A percentile compares a stretch with the other conserved stretches of the same genome.
phyloP scores from a whole-genome alignment of 2,113 vertebrate species.

The cat (Felis catus) region DNA sequence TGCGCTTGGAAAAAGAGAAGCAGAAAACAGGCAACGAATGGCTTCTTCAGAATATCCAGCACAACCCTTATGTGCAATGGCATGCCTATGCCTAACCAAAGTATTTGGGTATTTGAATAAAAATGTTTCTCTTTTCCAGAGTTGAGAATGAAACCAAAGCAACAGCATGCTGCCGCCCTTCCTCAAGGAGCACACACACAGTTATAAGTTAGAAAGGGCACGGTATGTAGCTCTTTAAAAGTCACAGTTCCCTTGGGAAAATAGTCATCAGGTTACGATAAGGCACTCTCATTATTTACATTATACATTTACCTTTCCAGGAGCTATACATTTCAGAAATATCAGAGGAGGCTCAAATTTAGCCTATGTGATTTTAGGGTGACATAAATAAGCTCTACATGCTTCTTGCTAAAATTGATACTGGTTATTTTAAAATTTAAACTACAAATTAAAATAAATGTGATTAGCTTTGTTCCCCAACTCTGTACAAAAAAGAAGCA shows the following conservation, averaged over 20 bases:
- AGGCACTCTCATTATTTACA: neutral
- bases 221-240: neutral
- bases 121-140: neutral
- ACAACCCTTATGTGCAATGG: neutral
- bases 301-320: neutral
- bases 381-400: neutral
- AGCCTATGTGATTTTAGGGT: neutral
- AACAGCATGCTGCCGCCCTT: neutral
- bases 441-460: slow-evolving; percentile 39
- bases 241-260: neutral
- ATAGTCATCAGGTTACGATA: neutral
- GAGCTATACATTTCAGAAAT: neutral
- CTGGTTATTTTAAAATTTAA: slow-evolving; percentile 1
- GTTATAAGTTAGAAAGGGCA: neutral
- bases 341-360: slow-evolving; percentile 2
- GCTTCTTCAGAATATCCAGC: neutral
- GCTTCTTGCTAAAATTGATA: neutral
- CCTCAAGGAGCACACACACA: neutral
- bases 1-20: slow-evolving; percentile 13
- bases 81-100: neutral
- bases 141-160: neutral
- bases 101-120: neutral
- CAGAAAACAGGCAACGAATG: neutral
- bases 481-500: slow-evolving; percentile 5
- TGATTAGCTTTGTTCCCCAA: slow-evolving; percentile 24